A percentile compares a stretch with the other conserved stretches of the same genome.
These are phyloP conservation scores for Hoplodrina ambigua DNA, from an alignment of 2,888 invertebrate genomes.

Conservation along the genomic window DNA sequence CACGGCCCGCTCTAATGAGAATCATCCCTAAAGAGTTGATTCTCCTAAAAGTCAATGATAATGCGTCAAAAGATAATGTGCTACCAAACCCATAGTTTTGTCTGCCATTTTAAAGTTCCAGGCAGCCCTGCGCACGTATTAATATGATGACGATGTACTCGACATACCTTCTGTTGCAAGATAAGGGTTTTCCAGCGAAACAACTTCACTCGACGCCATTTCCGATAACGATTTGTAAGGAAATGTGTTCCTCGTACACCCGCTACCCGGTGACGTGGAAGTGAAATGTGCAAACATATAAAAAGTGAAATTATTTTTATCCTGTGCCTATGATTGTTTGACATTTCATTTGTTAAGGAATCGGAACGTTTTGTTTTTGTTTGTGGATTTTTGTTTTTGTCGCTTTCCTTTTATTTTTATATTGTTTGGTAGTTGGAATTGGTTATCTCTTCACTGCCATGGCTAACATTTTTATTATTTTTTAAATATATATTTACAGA, in stretches of 20 bases:
- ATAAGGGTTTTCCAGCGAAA: constrained; percentile 81
- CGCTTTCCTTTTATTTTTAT: neutral
- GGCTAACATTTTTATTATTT: too few species aligned
- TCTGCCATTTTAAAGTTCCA: neutral
- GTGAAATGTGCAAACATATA: constrained; percentile 37
- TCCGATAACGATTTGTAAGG: constrained; percentile 83
- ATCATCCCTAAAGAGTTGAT: too few species aligned
- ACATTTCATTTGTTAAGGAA: constrained; percentile 27
- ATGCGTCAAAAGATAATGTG: neutral
- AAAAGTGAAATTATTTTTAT: constrained; percentile 51
- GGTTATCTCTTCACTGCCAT: too few species aligned
- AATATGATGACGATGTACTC: constrained; percentile 68
- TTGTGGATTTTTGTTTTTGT: neutral
- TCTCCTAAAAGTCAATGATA: too few species aligned
- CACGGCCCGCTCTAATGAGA: too few species aligned
- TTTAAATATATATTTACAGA: too few species aligned
- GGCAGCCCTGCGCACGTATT: constrained; percentile 46
- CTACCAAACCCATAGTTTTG: neutral
- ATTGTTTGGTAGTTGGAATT: neutral
- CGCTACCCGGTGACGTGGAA: constrained; percentile 37
- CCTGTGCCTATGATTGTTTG: constrained; percentile 21
- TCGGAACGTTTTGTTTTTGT: neutral
- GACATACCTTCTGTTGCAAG: constrained; percentile 75
- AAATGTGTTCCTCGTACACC: constrained; percentile 69
- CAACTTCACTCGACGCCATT: constrained; percentile 77